Evolutionary conservation across 2,888 invertebrate species (phyloP).

Genomic region (Idaea straminata): DNA sequence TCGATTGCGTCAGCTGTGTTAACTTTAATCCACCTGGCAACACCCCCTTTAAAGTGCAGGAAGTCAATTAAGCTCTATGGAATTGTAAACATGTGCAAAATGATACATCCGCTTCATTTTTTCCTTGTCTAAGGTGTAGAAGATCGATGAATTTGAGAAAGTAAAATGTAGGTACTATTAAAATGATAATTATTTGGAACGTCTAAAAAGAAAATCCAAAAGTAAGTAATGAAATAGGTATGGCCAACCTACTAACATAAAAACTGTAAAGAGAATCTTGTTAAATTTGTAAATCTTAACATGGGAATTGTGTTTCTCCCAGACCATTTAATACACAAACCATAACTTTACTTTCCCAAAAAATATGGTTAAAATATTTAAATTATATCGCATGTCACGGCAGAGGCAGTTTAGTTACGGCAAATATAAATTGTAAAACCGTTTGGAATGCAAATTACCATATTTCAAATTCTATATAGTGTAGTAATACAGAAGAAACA

Average conservation of each 20-base stretch:
- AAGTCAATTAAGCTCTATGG: constrained; percentile 11
- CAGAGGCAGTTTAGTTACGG: not conserved
- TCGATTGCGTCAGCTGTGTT: constrained; percentile 29
- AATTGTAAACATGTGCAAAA: constrained; percentile 10
- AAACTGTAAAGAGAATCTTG: constrained; percentile 3
- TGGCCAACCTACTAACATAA: not conserved
- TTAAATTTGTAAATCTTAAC: constrained; percentile 4
- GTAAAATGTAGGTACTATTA: too few relatives aligned
- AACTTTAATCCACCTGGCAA: constrained; percentile 17
- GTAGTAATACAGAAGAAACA: not conserved
- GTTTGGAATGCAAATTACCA: constrained; percentile 1
- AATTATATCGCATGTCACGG: constrained; percentile 5
- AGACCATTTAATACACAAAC: not conserved
- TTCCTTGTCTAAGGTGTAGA: not conserved
- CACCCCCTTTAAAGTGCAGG: constrained; percentile 11
- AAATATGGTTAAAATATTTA: constrained; percentile 12
- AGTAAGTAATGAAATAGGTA: too few relatives aligned
- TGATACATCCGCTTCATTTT: constrained; percentile 7
- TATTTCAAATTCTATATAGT: not conserved
- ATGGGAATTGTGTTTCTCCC: not conserved
- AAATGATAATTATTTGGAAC: too few relatives aligned
- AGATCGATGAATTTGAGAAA: not conserved
- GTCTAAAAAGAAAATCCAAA: too few relatives aligned
- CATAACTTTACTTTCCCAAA: constrained; percentile 4
- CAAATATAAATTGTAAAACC: constrained; percentile 2